phyloP scores from a whole-genome alignment of 2,797 vertebrate species.

The Caiman crocodilus region DNA sequence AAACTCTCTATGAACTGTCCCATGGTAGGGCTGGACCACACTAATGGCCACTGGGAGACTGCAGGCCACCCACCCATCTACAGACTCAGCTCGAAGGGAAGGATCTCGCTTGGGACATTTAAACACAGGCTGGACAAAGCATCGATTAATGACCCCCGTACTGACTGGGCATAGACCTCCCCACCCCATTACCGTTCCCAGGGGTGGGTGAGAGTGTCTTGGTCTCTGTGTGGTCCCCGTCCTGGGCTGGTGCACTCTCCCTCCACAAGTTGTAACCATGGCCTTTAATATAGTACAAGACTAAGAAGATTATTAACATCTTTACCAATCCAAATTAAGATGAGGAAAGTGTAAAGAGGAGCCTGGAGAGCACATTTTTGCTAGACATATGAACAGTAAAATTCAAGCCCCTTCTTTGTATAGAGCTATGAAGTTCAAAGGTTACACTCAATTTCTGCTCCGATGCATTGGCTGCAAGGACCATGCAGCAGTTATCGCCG shows the following conservation, averaged over 20 bases:
- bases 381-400: slow-evolving; percentile 27
- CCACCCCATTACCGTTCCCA: accelerated
- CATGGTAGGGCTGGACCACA: too few relatives aligned
- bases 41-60: too few relatives aligned
- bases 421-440: neutral
- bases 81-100: neutral
- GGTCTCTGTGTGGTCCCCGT: neutral
- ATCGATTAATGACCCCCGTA: neutral
- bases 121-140: neutral
- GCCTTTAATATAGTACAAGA: neutral
- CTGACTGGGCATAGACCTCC: neutral
- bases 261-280: too few relatives aligned
- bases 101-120: neutral
- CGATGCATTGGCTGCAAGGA: accelerated
- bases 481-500: slow-evolving; percentile 7
- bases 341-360: slow-evolving; percentile 15
- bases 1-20: too few relatives aligned
- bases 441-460: neutral
- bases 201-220: accelerated
- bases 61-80: accelerated
- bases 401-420: slow-evolving; percentile 15
- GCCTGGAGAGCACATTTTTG: neutral
- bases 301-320: neutral
- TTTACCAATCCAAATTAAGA: neutral
- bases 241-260: accelerated